phyloP scores from a whole-genome alignment of 2,113 vertebrate species.

The Chloropsis cyanopogon region DNA sequence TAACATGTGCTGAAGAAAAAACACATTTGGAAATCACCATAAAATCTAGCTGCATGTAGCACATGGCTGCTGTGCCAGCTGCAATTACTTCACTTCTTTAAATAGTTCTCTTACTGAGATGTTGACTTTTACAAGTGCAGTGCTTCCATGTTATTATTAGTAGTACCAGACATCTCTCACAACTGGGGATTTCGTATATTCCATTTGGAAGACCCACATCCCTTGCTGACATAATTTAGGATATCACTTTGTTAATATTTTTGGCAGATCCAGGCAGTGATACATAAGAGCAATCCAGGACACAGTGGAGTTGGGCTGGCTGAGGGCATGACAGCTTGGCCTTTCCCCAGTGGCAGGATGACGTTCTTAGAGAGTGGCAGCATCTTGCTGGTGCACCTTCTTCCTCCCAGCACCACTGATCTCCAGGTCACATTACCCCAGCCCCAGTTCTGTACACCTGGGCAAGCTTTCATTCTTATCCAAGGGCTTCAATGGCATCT shows the following conservation, averaged over 20 bases:
- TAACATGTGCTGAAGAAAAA: neutral
- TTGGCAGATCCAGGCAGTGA: neutral
- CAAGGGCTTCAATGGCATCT: neutral
- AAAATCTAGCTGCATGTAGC: neutral
- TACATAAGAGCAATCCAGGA: neutral
- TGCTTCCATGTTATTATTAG: neutral
- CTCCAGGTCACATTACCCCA: neutral
- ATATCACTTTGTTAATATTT: neutral
- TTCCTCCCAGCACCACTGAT: neutral
- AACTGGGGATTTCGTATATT: neutral
- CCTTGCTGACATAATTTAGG: neutral
- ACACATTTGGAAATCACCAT: neutral
- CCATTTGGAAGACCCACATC: neutral
- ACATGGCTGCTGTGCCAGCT: neutral
- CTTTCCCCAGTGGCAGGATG: neutral
- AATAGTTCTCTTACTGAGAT: neutral
- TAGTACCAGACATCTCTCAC: neutral
- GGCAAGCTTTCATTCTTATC: neutral
- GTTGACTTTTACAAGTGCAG: neutral
- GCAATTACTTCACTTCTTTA: constrained; percentile 10
- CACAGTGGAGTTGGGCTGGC: neutral
- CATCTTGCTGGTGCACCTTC: neutral
- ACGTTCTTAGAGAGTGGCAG: neutral
- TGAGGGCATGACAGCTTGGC: neutral
- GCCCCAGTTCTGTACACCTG: neutral